Evolutionary conservation across 2,888 invertebrate species (phyloP).

Genomic region (Elysia crispata): DNA sequence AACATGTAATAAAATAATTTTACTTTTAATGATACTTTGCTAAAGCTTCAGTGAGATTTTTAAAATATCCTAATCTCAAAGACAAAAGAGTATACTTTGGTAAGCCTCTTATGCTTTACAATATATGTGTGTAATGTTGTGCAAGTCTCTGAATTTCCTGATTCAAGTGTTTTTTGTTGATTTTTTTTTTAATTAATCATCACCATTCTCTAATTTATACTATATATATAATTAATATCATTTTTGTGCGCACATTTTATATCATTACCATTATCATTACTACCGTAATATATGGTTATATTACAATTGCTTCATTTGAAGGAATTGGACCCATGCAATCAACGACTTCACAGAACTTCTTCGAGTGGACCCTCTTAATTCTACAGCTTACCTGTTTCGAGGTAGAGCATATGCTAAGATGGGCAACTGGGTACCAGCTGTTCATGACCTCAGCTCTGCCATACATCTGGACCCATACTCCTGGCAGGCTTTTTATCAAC

Average conservation of each 20-base stretch:
- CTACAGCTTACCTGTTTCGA: slow-evolving; percentile 71
- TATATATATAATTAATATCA: not conserved
- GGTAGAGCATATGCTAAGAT: slow-evolving; percentile 73
- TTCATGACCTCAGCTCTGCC: slow-evolving; percentile 76
- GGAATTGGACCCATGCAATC: slow-evolving; percentile 74
- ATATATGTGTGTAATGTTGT: too few relatives aligned
- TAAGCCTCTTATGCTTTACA: too few relatives aligned
- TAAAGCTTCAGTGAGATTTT: too few relatives aligned
- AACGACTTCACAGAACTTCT: slow-evolving; percentile 75
- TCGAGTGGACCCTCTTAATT: slow-evolving; percentile 70
- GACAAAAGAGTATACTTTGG: too few relatives aligned
- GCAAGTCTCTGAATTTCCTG: too few relatives aligned
- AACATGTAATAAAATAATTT: too few relatives aligned
- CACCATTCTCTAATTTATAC: not conserved
- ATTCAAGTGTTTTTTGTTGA: too few relatives aligned
- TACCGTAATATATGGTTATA: not conserved
- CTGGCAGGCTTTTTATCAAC: slow-evolving; percentile 75
- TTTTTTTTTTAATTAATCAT: too few relatives aligned
- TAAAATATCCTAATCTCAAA: too few relatives aligned
- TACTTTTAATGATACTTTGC: too few relatives aligned
- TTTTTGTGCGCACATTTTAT: not conserved
- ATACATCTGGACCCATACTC: slow-evolving; percentile 76
- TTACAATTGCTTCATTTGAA: slow-evolving; percentile 15
- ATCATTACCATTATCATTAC: not conserved
- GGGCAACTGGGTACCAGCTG: slow-evolving; percentile 71